Base-by-base conservation (phyloP, 92 coral and sea anemone species). In the Porites lobata region DNA sequence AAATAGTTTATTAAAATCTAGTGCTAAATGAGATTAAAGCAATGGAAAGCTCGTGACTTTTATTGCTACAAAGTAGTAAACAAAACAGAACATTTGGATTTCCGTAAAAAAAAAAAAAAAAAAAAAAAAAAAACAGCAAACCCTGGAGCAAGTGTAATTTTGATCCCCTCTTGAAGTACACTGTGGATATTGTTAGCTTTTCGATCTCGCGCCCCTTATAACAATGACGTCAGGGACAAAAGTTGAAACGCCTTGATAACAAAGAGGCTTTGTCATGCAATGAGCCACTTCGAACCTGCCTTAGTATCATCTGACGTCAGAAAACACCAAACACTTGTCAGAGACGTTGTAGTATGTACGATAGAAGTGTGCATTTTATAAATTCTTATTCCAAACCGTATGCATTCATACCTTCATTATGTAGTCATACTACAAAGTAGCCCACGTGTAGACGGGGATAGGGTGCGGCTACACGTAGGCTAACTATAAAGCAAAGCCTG, bases 191-290 rank as follows among this genome's bases (percentile, higher is more conserved):
- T 82, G 57, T 82, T 82, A 50, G 8, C 21, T 82, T 57, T 38
- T 38, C 47, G 47, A 38, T 50, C 10, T 47, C 76, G 50, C 78
- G 78, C 86, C 19, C 86, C 66, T 66, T 81, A 22, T 24, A 24
- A 53, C 3, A 57, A 54, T 82, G 86, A 82, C 86, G 86, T 82
- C 86, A 82, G 9, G 2, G 20, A 32, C 17, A 21, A 61, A 11
- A 7, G 3, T 43, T 24, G 38, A 7, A 57, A 82, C 86, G 78
- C 86, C 86, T 78, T 6, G 78, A 82, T 24, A 82, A 82, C 86
- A 71, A 15, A 20, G n/a, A 17, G 66, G 66, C 66, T 62, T 62
- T 56, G 61, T 56, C 15, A 56, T 56, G 15, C 61, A 56, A 56
- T 56, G 61, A 56, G 11, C 13, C 15, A 56, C 61, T 56, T 56